Percentiles rank a stretch among this genome's conserved stretches.
Evolutionary conservation across 2,888 invertebrate genomes (phyloP).

Genomic region (Phortica okadai): DNA sequence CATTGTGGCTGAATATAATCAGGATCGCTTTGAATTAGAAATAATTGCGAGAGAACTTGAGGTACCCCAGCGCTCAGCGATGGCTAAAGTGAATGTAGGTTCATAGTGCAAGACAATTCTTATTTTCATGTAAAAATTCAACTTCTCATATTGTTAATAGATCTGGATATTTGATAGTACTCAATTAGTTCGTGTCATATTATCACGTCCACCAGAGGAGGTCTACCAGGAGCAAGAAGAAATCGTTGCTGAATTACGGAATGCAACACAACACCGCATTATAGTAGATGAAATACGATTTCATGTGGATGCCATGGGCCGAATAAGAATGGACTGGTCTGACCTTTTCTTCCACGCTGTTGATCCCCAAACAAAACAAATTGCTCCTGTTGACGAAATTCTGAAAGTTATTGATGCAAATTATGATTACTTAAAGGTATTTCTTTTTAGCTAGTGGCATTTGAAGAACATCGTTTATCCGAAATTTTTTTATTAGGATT

Average conservation of each 20-base stretch:
- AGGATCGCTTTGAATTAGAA: slow-evolving; percentile 90
- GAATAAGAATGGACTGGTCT: slow-evolving; percentile 81
- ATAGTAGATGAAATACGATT: slow-evolving; percentile 88
- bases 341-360: slow-evolving; percentile 91
- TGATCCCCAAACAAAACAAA: slow-evolving; percentile 84
- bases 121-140: background rate
- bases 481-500: slow-evolving; percentile 73
- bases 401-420: slow-evolving; percentile 89
- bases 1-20: slow-evolving; percentile 92
- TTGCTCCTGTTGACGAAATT: slow-evolving; percentile 86
- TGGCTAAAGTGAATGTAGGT: slow-evolving; percentile 84
- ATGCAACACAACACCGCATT: slow-evolving; percentile 86
- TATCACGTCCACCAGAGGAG: slow-evolving; percentile 88
- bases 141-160: slow-evolving; percentile 76
- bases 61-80: slow-evolving; percentile 86
- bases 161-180: slow-evolving; percentile 93
- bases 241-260: slow-evolving; percentile 84
- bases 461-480: background rate
- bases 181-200: slow-evolving; percentile 88
- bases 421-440: slow-evolving; percentile 87
- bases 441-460: background rate
- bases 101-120: background rate
- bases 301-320: slow-evolving; percentile 81
- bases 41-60: slow-evolving; percentile 89
- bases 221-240: slow-evolving; percentile 84